Conservation (phyloP, 2,113 vertebrate genomes). For the Lepus americanus region DNA sequence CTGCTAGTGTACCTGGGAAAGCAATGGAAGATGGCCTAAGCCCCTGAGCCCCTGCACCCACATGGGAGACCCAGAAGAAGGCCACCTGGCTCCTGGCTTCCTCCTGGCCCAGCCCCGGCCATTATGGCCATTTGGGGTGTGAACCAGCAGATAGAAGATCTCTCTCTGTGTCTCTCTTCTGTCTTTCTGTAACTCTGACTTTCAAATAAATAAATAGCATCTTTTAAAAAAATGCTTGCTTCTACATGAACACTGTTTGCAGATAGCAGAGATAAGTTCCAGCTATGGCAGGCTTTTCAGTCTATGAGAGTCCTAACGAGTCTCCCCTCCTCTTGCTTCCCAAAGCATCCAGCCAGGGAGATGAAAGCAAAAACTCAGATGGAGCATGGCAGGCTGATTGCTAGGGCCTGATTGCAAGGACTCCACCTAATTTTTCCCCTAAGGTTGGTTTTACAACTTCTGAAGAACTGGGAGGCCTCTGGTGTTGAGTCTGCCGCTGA, state of each 20-base stretch:
- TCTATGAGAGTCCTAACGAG: not conserved
- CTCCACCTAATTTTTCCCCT: not conserved
- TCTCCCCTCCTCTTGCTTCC: not conserved
- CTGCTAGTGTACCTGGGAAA: too few species aligned
- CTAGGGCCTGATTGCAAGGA: not conserved
- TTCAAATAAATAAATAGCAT: too few species aligned
- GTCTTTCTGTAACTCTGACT: too few species aligned
- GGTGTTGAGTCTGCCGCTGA: not conserved
- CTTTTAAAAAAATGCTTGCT: not conserved
- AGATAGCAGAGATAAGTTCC: not conserved
- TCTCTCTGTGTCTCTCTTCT: too few species aligned
- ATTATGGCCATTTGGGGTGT: too few species aligned
- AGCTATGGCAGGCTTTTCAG: not conserved
- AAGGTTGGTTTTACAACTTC: not conserved
- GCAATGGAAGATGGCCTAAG: too few species aligned
- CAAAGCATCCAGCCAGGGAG: not conserved
- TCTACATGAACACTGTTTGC: not conserved
- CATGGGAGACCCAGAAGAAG: too few species aligned
- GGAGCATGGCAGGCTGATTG: not conserved
- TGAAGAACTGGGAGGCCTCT: not conserved
- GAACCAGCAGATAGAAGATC: too few species aligned
- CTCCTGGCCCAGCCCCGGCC: too few species aligned
- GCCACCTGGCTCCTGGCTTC: too few species aligned
- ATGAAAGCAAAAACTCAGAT: not conserved
- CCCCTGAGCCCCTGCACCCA: too few species aligned